Evolutionary conservation across 1,140 invertebrate species (phyloP).

Genomic region (Thaumetopoea pityocampa): DNA sequence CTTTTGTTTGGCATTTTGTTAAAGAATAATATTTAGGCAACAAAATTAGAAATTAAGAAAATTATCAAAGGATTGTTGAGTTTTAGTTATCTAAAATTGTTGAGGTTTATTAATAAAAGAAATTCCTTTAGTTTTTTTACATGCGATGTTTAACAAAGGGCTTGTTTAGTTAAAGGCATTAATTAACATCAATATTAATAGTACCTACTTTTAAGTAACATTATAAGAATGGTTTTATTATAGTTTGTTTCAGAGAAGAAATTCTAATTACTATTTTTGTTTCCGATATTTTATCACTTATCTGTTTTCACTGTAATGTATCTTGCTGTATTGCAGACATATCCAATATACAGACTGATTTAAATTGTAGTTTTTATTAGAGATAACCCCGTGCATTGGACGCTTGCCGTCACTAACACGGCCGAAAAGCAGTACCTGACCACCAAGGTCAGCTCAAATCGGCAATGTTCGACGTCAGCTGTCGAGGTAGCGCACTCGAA

Average conservation of each 20-base stretch:
- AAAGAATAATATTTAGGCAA: constrained; percentile 69
- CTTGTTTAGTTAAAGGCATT: constrained; percentile 71
- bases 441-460: too few relatives aligned
- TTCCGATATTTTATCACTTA: constrained; percentile 75
- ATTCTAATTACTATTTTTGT: constrained; percentile 75
- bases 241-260: constrained; percentile 74
- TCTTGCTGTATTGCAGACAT: constrained; percentile 77
- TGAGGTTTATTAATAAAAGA: constrained; percentile 72
- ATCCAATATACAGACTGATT: constrained; percentile 78
- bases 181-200: constrained; percentile 73
- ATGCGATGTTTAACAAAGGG: constrained; percentile 59
- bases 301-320: constrained; percentile 75
- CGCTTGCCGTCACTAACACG: too few relatives aligned
- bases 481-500: too few relatives aligned
- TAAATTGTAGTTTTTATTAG: constrained; percentile 42
- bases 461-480: too few relatives aligned
- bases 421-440: too few relatives aligned
- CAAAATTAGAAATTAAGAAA: constrained; percentile 72
- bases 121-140: constrained; percentile 62
- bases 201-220: constrained; percentile 70
- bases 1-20: constrained; percentile 70
- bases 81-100: constrained; percentile 75
- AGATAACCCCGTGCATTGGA: too few relatives aligned
- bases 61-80: constrained; percentile 70
- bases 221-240: constrained; percentile 74